These are phyloP conservation scores for Chironomus tentans DNA, from an alignment of 2,888 invertebrate species.

Conservation along the genomic window DNA sequence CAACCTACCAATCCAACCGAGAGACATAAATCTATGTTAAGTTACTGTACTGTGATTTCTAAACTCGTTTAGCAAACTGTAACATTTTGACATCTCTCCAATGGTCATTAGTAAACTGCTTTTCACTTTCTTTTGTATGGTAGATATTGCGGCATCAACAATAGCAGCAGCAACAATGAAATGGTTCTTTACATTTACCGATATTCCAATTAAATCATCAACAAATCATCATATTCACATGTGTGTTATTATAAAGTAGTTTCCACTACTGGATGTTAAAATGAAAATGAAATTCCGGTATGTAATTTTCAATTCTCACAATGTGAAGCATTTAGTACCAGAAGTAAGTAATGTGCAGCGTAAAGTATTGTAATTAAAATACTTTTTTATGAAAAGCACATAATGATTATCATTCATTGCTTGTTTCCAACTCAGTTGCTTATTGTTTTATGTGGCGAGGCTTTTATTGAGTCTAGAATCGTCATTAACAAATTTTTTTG, in stretches of 20 bases:
- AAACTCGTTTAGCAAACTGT: neutral
- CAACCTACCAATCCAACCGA: too few species aligned
- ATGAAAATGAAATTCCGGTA: slow-evolving; percentile 6
- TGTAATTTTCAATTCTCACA: neutral
- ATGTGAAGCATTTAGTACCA: neutral
- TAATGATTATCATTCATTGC: too few species aligned
- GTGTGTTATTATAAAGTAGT: neutral
- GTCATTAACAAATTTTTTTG: too few species aligned
- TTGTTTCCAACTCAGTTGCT: too few species aligned
- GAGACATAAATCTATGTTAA: too few species aligned
- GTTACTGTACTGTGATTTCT: too few species aligned
- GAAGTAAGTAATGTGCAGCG: neutral
- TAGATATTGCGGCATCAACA: neutral
- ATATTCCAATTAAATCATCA: slow-evolving; percentile 3
- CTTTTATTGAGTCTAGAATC: too few species aligned
- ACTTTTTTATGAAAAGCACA: too few species aligned
- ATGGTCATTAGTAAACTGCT: neutral
- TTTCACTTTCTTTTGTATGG: neutral
- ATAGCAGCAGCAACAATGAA: neutral
- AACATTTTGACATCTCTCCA: neutral
- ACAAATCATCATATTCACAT: neutral
- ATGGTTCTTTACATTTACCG: neutral
- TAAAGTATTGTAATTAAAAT: neutral
- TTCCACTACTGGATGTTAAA: neutral
- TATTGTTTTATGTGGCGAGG: too few species aligned